A percentile compares a stretch with the other conserved stretches of the same genome.
Evolutionary conservation across 2,888 invertebrate genomes (phyloP).

Genomic region (Anaspis maculata): DNA sequence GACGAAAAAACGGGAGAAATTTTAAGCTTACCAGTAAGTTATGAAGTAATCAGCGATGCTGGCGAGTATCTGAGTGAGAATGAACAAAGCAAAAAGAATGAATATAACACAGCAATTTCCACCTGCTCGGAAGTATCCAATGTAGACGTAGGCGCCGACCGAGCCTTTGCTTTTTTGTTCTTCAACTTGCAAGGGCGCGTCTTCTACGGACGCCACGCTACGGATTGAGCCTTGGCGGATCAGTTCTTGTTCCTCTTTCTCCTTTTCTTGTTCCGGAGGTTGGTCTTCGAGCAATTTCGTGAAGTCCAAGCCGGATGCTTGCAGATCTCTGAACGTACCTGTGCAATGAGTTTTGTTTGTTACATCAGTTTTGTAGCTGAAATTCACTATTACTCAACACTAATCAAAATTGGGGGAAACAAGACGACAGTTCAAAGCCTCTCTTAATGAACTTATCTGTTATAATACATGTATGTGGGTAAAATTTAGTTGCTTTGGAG

Average conservation of each 20-base stretch:
- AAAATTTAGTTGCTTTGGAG: too few relatives aligned
- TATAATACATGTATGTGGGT: too few relatives aligned
- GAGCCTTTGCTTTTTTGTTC: slow-evolving; percentile 58
- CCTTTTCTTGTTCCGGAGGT: slow-evolving; percentile 39
- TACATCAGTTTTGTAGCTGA: too few relatives aligned
- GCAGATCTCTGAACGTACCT: slow-evolving; percentile 62
- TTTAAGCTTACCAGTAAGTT: slow-evolving; percentile 69
- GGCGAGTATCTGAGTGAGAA: slow-evolving; percentile 61
- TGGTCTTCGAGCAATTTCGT: slow-evolving; percentile 57
- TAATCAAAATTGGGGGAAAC: too few relatives aligned
- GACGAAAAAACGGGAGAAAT: slow-evolving; percentile 14
- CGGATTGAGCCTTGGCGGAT: slow-evolving; percentile 48
- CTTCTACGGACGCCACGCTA: slow-evolving; percentile 41
- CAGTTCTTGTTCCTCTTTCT: slow-evolving; percentile 19
- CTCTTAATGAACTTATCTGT: too few relatives aligned
- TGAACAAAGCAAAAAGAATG: slow-evolving; percentile 54
- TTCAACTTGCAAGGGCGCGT: slow-evolving; percentile 41
- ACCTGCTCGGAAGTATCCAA: slow-evolving; percentile 64
- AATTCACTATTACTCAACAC: too few relatives aligned
- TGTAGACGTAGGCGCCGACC: slow-evolving; percentile 48
- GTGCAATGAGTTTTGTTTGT: too few relatives aligned
- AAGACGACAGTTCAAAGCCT: too few relatives aligned
- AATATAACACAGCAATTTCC: slow-evolving; percentile 59
- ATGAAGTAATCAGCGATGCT: slow-evolving; percentile 80
- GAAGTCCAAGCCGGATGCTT: slow-evolving; percentile 64